Percentiles rank a stretch among this genome's conserved stretches.
Evolutionary conservation across 2,797 vertebrate genomes (phyloP).

Genomic region (Fundulus diaphanus): DNA sequence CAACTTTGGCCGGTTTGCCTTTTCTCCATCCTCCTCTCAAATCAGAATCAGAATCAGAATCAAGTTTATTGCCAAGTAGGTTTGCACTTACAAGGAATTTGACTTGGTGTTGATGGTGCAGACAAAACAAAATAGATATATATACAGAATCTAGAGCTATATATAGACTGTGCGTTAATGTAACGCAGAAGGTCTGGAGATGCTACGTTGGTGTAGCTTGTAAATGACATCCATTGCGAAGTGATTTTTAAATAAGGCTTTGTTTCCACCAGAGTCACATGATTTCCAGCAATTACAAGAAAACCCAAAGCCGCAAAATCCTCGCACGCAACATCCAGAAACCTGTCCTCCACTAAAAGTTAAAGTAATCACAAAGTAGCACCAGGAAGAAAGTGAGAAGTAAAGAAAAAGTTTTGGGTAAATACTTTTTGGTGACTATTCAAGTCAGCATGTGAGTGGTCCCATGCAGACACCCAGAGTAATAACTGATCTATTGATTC

Average conservation of each 20-base stretch:
- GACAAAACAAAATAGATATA: no score
- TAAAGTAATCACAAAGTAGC: not conserved
- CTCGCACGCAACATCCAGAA: not conserved
- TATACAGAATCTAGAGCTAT: no score
- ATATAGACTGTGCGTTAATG: no score
- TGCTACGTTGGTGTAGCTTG: no score
- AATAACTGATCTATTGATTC: conserved; percentile 51
- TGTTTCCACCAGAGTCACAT: not conserved
- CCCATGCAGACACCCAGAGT: conserved; percentile 1
- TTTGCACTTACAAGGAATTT: no score
- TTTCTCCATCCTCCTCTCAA: not conserved
- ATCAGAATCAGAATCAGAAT: not conserved
- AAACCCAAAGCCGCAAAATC: not conserved
- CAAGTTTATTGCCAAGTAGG: no score
- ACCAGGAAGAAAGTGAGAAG: not conserved
- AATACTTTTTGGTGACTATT: conserved; percentile 2
- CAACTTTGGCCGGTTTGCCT: not conserved
- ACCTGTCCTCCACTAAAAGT: not conserved
- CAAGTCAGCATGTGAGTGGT: conserved; percentile 28
- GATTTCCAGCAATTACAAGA: not conserved
- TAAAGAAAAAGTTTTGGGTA: not conserved
- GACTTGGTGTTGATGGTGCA: no score
- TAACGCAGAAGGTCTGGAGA: no score
- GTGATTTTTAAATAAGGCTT: not conserved
- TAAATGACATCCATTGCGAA: no score